phyloP scores from a whole-genome alignment of 1,140 invertebrate genomes.

The Ctenoplectra terminalis region DNA sequence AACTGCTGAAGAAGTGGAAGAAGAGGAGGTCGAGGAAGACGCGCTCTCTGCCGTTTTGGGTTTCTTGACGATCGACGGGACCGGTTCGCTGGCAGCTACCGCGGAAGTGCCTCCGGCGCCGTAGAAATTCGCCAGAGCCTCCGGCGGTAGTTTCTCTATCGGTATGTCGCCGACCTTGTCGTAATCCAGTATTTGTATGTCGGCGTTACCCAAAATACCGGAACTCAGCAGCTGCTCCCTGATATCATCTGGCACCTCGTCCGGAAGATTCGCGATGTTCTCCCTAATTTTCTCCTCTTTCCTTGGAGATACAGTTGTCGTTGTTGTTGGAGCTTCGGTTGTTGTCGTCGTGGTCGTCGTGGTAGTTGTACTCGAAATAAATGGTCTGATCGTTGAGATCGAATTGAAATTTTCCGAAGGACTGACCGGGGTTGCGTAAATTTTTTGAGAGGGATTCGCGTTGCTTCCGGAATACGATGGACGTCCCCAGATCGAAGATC shows the following conservation, averaged over 20 bases:
- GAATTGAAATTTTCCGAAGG: conserved; percentile 61
- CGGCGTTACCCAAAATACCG: conserved; percentile 92
- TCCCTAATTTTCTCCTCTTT: conserved; percentile 83
- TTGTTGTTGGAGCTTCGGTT: conserved; percentile 65
- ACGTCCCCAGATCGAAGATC: conserved; percentile 74
- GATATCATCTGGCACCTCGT: conserved; percentile 93
- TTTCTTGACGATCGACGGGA: conserved; percentile 85
- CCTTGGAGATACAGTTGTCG: conserved; percentile 74
- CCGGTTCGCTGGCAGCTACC: conserved; percentile 86
- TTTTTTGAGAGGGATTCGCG: conserved; percentile 72
- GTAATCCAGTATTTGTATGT: conserved; percentile 93
- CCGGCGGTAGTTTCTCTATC: conserved; percentile 91
- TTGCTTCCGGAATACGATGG: conserved; percentile 62
- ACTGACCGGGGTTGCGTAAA: conserved; percentile 77
- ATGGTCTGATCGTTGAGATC: conserved; percentile 54
- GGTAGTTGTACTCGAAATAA: conserved; percentile 55
- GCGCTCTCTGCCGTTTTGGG: conserved; percentile 73
- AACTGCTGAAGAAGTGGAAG: conserved; percentile 51
- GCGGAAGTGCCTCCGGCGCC: conserved; percentile 88
- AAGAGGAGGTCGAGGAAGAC: conserved; percentile 17
- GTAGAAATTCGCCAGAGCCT: conserved; percentile 92
- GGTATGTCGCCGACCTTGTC: conserved; percentile 94
- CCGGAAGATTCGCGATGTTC: conserved; percentile 87
- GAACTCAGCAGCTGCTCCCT: conserved; percentile 92
- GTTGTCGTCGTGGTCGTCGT: conserved; percentile 61